phyloP scores from a whole-genome alignment of 2,888 invertebrate genomes.

The Sphaerophoria rueppellii region DNA sequence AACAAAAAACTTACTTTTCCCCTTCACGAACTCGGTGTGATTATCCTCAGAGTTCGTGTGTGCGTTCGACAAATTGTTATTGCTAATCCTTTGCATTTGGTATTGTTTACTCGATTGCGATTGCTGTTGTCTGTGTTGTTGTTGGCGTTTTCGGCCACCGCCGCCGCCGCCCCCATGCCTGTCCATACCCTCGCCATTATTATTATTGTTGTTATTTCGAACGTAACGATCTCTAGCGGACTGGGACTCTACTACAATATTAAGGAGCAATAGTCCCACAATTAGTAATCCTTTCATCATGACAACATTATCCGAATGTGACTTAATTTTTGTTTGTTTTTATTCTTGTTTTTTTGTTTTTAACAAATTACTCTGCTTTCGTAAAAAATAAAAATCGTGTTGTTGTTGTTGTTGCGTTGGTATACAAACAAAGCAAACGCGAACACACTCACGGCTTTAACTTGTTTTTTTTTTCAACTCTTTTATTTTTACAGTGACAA shows the following conservation, averaged over 20 bases:
- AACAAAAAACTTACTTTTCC: conserved; percentile 87
- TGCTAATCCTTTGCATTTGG: conserved; percentile 54
- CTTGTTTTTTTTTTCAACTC: conserved; percentile 5
- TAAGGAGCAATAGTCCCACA: conserved; percentile 78
- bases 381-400: neutral
- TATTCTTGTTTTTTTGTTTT: conserved; percentile 17
- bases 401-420: conserved; percentile 9
- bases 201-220: conserved; percentile 77
- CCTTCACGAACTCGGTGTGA: conserved; percentile 88
- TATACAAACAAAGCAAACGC: conserved; percentile 21
- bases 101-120: conserved; percentile 74
- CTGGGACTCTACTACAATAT: conserved; percentile 76
- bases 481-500: conserved; percentile 12
- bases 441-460: conserved; percentile 43
- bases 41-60: conserved; percentile 77
- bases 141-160: conserved; percentile 64
- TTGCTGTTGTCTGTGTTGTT: conserved; percentile 61
- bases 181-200: conserved; percentile 30
- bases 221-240: conserved; percentile 76
- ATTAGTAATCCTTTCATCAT: conserved; percentile 78
- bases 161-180: conserved; percentile 37
- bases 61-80: conserved; percentile 67
- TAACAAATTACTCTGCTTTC: conserved; percentile 4
- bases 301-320: conserved; percentile 74
- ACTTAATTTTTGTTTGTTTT: conserved; percentile 27